phyloP scores from a whole-genome alignment of 2,888 invertebrate species.

The Parasteatoda lunata region DNA sequence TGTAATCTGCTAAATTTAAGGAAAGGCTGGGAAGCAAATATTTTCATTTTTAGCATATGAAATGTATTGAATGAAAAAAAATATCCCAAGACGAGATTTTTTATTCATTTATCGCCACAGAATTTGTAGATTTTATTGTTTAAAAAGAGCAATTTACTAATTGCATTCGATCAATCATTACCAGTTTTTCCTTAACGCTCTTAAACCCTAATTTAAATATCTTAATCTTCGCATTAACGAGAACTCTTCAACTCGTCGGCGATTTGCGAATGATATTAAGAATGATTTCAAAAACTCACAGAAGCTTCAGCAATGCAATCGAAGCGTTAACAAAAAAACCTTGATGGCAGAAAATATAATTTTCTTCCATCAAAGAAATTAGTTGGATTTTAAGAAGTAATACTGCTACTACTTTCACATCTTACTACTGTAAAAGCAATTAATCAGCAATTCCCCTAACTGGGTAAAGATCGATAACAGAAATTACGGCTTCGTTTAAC shows the following conservation, averaged over 20 bases:
- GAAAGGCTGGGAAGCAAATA: neutral
- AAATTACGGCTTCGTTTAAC: neutral
- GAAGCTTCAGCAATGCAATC: neutral
- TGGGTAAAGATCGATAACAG: neutral
- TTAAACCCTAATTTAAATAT: neutral
- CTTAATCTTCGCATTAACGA: neutral
- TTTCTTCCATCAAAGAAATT: neutral
- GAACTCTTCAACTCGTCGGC: neutral
- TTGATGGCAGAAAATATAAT: neutral
- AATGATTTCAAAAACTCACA: neutral
- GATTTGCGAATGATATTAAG: neutral
- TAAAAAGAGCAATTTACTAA: neutral
- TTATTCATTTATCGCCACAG: neutral
- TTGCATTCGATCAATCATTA: neutral
- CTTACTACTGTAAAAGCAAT: neutral
- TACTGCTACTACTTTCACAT: neutral
- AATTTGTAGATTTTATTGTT: neutral
- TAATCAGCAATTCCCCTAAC: constrained; percentile 2
- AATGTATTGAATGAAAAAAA: neutral
- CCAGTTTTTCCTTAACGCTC: neutral
- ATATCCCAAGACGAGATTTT: neutral
- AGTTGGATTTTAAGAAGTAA: neutral
- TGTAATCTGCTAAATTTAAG: neutral
- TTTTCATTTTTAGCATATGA: neutral
- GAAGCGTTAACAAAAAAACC: neutral